Evolutionary conservation across 2,888 invertebrate genomes (phyloP).

Genomic region (Apamea anceps): DNA sequence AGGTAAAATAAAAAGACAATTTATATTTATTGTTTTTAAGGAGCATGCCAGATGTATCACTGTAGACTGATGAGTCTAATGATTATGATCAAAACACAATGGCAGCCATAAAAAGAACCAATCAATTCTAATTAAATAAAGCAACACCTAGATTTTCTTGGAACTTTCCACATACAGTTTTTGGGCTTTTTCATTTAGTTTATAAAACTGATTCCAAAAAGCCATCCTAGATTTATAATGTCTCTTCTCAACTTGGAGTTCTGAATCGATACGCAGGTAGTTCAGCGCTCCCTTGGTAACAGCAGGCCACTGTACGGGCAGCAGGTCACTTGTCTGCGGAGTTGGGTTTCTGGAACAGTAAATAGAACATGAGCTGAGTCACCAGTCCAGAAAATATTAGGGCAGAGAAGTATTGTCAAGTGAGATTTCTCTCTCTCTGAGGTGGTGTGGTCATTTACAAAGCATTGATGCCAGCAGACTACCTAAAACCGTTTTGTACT

Average conservation of each 20-base stretch:
- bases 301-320: slow-evolving; percentile 70
- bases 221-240: slow-evolving; percentile 70
- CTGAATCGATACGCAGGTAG: slow-evolving; percentile 68
- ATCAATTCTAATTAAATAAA: background rate
- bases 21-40: background rate
- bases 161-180: slow-evolving; percentile 50
- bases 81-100: background rate
- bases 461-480: too few species aligned
- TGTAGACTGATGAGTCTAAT: background rate
- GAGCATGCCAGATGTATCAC: background rate
- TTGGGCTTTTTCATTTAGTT: slow-evolving; percentile 62
- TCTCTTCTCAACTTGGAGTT: slow-evolving; percentile 66
- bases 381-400: background rate
- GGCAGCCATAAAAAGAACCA: too few species aligned
- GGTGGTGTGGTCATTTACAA: too few species aligned
- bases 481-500: too few species aligned
- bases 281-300: slow-evolving; percentile 60
- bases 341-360: slow-evolving; percentile 72
- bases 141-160: background rate
- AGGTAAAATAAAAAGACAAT: background rate
- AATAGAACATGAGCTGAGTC: background rate
- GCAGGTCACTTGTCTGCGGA: slow-evolving; percentile 67
- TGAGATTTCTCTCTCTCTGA: background rate
- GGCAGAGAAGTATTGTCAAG: background rate
- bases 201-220: slow-evolving; percentile 74